Base-by-base conservation (phyloP, 2,888 invertebrate species). In the Trachelus tabidus region DNA sequence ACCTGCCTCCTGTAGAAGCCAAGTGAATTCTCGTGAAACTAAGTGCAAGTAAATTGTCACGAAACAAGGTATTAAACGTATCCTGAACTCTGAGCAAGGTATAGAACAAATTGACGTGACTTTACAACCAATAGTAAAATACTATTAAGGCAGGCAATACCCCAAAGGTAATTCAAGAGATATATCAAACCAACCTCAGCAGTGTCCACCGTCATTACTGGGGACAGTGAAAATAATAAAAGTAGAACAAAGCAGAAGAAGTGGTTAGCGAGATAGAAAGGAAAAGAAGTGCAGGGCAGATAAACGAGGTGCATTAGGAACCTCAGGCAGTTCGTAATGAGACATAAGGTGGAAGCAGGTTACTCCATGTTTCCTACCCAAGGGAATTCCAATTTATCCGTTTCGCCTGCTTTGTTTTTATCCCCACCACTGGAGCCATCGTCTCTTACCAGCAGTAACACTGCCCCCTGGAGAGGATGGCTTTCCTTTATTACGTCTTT, bases 371-470 rank as follows among this genome's bases (percentile, higher is more conserved):
- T 56, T 56, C 56, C 56, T 56, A 56, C 56, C 56, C 56, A 56
- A 56, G 56, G 56, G 71, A 71, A 31, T 71, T 71, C 71, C 71
- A 33, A 71, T 71, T 34, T 71, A 71, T 71, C 71, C 34, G 71
- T 71, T 34, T 71, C 34, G 31, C 71, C 71, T 71, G 71, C 71
- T 34, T 34, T 34, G 33, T 34, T 34, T 71, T 31, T 71, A 71
- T 33, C 71, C 71, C 71, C 34, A 33, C 71, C 71, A 23, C 31
- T 12, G 71, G 71, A 33, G 71, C 15, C 71, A 9, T 71, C 71
- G 31, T 23, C 56, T 56, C 56, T 23, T 23, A 2, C 23, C 56
- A 9, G 56, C 56, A 56, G 56, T 23, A 56, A 23, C 56, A 56
- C 23, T 56, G 15, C 15, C 23, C 23, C 56, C 56, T 23, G 56